Evolutionary conservation across 2,888 invertebrate genomes (phyloP).

Genomic region (Drosophila algonquin): DNA sequence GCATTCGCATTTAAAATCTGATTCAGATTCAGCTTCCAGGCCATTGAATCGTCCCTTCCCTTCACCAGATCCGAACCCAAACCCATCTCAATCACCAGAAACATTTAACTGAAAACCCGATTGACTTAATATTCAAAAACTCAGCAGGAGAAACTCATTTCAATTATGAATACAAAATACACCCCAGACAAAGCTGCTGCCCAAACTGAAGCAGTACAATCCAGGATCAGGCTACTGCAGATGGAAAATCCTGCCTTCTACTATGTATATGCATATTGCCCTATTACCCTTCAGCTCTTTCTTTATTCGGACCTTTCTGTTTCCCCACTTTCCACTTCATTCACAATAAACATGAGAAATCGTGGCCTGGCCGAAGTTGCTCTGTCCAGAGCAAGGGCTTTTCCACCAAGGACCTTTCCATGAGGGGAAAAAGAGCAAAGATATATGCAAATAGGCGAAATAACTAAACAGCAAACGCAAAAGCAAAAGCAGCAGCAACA

Average conservation of each 20-base stretch:
- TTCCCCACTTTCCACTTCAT: slow-evolving; percentile 32
- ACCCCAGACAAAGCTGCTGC: background rate
- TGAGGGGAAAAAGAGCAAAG: slow-evolving; percentile 29
- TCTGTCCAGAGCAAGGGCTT: slow-evolving; percentile 18
- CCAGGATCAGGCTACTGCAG: background rate
- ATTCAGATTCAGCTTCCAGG: slow-evolving; percentile 30
- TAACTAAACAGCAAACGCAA: slow-evolving; percentile 50
- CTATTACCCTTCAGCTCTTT: background rate
- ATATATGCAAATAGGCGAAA: slow-evolving; percentile 65
- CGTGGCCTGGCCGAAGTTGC: slow-evolving; percentile 34
- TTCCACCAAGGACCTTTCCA: slow-evolving; percentile 2
- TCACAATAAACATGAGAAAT: slow-evolving; percentile 24
- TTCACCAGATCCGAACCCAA: slow-evolving; percentile 17
- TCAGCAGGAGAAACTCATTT: slow-evolving; percentile 45
- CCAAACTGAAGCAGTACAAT: too few species aligned
- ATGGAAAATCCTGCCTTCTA: slow-evolving; percentile 2
- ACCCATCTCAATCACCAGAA: slow-evolving; percentile 11
- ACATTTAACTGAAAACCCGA: slow-evolving; percentile 35
- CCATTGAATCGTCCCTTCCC: slow-evolving; percentile 33
- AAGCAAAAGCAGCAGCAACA: slow-evolving; percentile 27
- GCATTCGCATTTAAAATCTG: slow-evolving; percentile 44
- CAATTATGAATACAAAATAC: slow-evolving; percentile 48
- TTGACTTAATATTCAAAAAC: slow-evolving; percentile 29
- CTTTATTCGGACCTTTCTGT: background rate
- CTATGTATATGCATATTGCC: slow-evolving; percentile 22